phyloP scores from a whole-genome alignment of 2,888 invertebrate species.

The Philereme vetulata region DNA sequence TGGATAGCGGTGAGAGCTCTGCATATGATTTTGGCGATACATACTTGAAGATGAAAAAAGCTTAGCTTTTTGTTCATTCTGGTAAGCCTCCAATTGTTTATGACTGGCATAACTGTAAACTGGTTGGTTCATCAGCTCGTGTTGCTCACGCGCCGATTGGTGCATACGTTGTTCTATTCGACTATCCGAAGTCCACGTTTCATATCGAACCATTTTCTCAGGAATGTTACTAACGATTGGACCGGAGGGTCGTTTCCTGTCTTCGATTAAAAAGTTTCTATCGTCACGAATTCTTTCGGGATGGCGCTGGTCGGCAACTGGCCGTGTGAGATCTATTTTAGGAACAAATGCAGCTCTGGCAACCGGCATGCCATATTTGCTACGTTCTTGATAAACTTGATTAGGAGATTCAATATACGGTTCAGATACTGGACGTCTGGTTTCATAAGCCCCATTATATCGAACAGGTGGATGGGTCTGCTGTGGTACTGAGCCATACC shows the following conservation, averaged over 20 bases:
- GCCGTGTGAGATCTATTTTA: constrained; percentile 77
- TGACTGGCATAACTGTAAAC: constrained; percentile 75
- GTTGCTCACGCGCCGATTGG: constrained; percentile 69
- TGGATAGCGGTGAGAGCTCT: constrained; percentile 61
- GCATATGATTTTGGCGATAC: constrained; percentile 63
- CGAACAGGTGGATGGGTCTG: constrained; percentile 55
- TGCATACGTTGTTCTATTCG: constrained; percentile 72
- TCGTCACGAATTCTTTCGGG: constrained; percentile 70
- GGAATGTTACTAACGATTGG: constrained; percentile 78
- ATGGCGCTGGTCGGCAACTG: constrained; percentile 62
- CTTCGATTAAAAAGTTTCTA: constrained; percentile 70
- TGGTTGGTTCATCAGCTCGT: constrained; percentile 72
- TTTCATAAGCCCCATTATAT: constrained; percentile 67
- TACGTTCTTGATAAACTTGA: constrained; percentile 62
- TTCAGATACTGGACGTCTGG: constrained; percentile 58
- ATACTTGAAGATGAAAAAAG: constrained; percentile 41
- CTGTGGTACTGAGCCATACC: constrained; percentile 51
- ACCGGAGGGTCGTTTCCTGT: constrained; percentile 71
- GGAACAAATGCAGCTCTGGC: constrained; percentile 69
- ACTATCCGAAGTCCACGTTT: constrained; percentile 74
- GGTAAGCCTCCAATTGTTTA: constrained; percentile 73
- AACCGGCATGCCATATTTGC: constrained; percentile 57
- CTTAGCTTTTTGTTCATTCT: constrained; percentile 67
- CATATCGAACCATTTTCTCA: constrained; percentile 75
- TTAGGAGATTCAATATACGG: constrained; percentile 68